Evolutionary conservation across 2,113 vertebrate genomes (phyloP), one percentile per base, ranked within the genome.

Genomic region (Pseudonaja textilis): DNA sequence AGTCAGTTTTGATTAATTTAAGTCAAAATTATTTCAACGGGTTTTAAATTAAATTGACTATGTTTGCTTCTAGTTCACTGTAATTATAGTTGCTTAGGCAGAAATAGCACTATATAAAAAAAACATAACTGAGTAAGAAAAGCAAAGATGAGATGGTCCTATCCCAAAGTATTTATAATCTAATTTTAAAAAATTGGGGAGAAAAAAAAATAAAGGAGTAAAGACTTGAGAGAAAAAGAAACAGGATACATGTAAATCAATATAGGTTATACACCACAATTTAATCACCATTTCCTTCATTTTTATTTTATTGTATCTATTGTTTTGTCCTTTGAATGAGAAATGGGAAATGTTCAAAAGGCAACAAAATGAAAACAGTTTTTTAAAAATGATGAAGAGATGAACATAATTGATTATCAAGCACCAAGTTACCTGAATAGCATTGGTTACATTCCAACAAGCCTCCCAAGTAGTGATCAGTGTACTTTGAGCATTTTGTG

Each of bases 381-480:
- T 50, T 64, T 54, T 93, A 87, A 89, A 95, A 92, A 64, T 74
- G 64, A 92, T 88, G 91, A 94, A 7, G 50, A 90, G 42, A 45
- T 87, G 89, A 56, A 20, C 59, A 55, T 55, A n/a, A 89, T 74
- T 39, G 92, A 29, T 26, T 4, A 0, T 23, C 39, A 90, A 95
- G 92, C 39, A 90, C 90, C 89, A 74, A 57, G 29, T 97, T 95
- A 98, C 98, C 97, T 98, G 97, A 92, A 98, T 98, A 12, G 96
- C 97, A 90, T 98, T 98, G 26, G 97, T 98, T 90, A 98, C 98
- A 8, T 98, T 99, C 98, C 97, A 98, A 88, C 97, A 96, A 47
- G 98, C 98, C 96, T 98, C 98, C 98, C 98, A 98, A 89, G 97
- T 96, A 22, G 97, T 98, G 95, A 98, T 97, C 61, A 87, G 89